These are phyloP conservation scores for Dendrolimus pini DNA, from an alignment of 2,888 invertebrate species.

Conservation along the genomic window DNA sequence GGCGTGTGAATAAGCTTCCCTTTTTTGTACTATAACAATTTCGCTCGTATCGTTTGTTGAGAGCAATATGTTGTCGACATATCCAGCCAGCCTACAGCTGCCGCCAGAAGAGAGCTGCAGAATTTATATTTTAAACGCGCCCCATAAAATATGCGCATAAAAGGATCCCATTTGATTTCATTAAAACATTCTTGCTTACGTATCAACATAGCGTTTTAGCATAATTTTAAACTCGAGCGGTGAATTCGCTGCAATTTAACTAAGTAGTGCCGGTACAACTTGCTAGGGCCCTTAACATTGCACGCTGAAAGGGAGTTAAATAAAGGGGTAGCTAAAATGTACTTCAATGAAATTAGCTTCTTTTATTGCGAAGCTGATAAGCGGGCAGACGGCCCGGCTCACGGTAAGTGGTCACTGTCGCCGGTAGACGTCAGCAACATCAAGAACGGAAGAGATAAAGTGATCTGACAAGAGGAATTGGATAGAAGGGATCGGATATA, in stretches of 20 bases:
- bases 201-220: slow-evolving; percentile 28
- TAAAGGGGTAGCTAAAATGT: no score
- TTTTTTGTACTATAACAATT: slow-evolving; percentile 19
- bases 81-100: slow-evolving; percentile 23
- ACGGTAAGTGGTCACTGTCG: no score
- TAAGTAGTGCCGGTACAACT: background rate
- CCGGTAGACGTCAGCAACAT: no score
- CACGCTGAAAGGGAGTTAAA: no score
- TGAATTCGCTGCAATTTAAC: background rate
- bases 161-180: slow-evolving; percentile 57
- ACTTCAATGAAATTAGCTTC: no score
- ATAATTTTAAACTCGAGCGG: slow-evolving; percentile 26
- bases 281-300: no score
- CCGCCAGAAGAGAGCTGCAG: slow-evolving; percentile 15
- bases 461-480: no score
- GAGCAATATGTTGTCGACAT: slow-evolving; percentile 41
- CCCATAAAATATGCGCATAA: slow-evolving; percentile 69
- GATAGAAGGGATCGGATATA: no score
- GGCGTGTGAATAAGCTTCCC: background rate
- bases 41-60: slow-evolving; percentile 26
- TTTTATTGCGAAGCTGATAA: no score
- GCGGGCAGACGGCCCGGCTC: no score
- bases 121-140: slow-evolving; percentile 36
- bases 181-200: slow-evolving; percentile 38
- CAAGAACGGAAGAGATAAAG: no score